phyloP scores from a whole-genome alignment of 2,888 invertebrate species.

The Tenthredo livida region DNA sequence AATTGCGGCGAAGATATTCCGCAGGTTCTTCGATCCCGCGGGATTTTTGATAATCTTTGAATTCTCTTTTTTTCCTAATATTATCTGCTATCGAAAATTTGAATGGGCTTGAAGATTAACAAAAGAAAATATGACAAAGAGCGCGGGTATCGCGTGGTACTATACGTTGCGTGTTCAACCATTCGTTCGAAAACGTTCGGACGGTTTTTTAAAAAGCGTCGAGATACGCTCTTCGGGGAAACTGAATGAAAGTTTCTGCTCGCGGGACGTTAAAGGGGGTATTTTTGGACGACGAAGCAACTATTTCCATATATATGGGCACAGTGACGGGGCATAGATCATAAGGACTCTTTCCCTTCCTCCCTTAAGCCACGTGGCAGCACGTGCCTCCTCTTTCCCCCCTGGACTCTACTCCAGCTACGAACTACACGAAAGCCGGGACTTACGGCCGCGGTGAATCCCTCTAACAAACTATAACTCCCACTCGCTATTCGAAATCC shows the following conservation, averaged over 20 bases:
- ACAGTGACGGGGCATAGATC: slow-evolving; percentile 72
- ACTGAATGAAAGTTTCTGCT: slow-evolving; percentile 53
- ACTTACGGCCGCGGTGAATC: neutral
- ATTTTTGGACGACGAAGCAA: slow-evolving; percentile 66
- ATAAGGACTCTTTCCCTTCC: slow-evolving; percentile 59
- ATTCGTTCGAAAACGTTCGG: neutral
- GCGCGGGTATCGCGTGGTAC: neutral
- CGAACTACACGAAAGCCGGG: neutral
- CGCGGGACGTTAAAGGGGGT: slow-evolving; percentile 61
- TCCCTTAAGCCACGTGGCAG: slow-evolving; percentile 57
- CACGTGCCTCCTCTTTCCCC: slow-evolving; percentile 57
- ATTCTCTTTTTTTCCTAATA: neutral
- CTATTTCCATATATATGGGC: slow-evolving; percentile 66
- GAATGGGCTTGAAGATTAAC: neutral
- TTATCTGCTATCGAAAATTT: neutral
- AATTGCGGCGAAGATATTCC: slow-evolving; percentile 2
- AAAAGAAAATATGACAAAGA: neutral
- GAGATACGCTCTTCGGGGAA: slow-evolving; percentile 41
- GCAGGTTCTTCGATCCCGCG: neutral
- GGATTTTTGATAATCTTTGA: neutral
- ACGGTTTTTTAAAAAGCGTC: neutral
- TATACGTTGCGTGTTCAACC: neutral
- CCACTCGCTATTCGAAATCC: neutral
- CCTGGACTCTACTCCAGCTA: slow-evolving; percentile 48
- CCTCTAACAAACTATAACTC: neutral